Conservation (phyloP, 2,888 invertebrate species). For the Thyatira batis region DNA sequence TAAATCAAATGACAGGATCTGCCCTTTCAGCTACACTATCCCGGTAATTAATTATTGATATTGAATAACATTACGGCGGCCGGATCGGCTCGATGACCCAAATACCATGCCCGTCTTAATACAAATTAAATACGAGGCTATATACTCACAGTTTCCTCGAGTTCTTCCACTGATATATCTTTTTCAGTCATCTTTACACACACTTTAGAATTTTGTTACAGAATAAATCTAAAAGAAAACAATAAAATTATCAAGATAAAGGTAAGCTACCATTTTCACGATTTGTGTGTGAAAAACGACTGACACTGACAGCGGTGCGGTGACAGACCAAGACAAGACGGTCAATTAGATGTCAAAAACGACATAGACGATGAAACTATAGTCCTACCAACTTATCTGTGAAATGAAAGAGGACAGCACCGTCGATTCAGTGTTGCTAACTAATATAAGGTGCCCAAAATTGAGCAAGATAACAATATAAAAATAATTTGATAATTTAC, state of each 20-base stretch:
- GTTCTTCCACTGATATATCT: slow-evolving; percentile 68
- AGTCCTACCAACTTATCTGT: too few relatives aligned
- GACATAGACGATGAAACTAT: too few relatives aligned
- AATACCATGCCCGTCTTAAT: slow-evolving; percentile 28
- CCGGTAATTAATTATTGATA: slow-evolving; percentile 36
- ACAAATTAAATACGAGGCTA: slow-evolving; percentile 11
- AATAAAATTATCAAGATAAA: slow-evolving; percentile 25
- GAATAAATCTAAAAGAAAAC: slow-evolving; percentile 41
- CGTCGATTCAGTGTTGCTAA: too few relatives aligned
- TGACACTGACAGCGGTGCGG: too few relatives aligned
- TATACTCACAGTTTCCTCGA: slow-evolving; percentile 69
- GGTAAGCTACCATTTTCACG: slow-evolving; percentile 53
- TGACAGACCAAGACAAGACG: too few relatives aligned
- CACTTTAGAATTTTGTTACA: slow-evolving; percentile 38
- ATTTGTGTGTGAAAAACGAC: too few relatives aligned
- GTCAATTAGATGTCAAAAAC: slow-evolving; percentile 17
- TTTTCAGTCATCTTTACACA: slow-evolving; percentile 63
- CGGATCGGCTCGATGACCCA: slow-evolving; percentile 65
- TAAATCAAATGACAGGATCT: not conserved
- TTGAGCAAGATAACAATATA: too few relatives aligned
- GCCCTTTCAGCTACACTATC: slow-evolving; percentile 13
- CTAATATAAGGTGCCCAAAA: too few relatives aligned
- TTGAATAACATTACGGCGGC: slow-evolving; percentile 4
- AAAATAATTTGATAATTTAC: too few relatives aligned
- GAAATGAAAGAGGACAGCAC: too few relatives aligned